Evolutionary conservation across 2,888 invertebrate genomes (phyloP).

Genomic region (Anticlea derivata): DNA sequence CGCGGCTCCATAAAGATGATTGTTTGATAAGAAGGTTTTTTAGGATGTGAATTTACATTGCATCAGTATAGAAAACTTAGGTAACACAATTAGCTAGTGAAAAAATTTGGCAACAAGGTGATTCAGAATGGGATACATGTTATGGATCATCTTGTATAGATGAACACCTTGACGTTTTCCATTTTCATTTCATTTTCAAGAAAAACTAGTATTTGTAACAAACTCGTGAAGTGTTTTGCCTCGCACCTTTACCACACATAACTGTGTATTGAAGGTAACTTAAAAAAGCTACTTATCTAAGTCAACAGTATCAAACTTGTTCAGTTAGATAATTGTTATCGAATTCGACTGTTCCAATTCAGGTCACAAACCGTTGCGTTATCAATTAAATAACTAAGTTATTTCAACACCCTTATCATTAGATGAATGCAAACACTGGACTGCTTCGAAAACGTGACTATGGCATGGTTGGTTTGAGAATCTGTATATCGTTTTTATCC

Average conservation of each 20-base stretch:
- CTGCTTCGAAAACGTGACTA: no score
- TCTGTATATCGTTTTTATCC: no score
- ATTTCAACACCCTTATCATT: conserved; percentile 13
- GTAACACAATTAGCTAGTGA: conserved; percentile 23
- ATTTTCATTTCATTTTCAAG: no score
- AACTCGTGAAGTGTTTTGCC: no score
- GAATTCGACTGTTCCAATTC: conserved; percentile 5
- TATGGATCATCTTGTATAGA: no score
- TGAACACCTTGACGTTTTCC: neutral
- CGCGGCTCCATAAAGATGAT: conserved; percentile 31
- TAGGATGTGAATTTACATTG: conserved; percentile 32
- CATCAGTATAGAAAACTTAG: conserved; percentile 32
- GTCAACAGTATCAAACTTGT: neutral
- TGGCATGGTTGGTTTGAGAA: no score
- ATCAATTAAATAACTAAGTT: conserved; percentile 12
- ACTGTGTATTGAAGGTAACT: no score
- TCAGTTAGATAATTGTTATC: conserved; percentile 9
- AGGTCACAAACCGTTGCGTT: conserved; percentile 15
- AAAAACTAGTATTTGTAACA: no score
- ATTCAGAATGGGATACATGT: no score
- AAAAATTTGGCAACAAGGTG: no score
- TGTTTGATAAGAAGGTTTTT: conserved; percentile 20
- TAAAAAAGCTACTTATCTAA: no score
- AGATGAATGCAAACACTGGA: conserved; percentile 8
- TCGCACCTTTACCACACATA: no score